A percentile compares a stretch with the other conserved stretches of the same genome.
phyloP scores from a whole-genome alignment of 2,113 vertebrate genomes.

The Nycticebus coucang region DNA sequence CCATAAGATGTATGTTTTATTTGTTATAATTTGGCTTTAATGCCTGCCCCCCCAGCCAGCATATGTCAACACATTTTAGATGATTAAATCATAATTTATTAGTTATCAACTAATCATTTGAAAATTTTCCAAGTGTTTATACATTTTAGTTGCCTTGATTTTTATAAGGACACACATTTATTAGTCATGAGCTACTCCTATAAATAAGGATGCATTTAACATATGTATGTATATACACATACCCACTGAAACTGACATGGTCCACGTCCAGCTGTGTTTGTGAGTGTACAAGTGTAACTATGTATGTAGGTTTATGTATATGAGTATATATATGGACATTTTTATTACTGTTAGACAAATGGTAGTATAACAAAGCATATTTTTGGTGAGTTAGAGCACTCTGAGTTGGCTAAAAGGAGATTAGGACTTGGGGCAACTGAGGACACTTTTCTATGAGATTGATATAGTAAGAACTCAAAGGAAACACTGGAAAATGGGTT shows the following conservation, averaged over 20 bases:
- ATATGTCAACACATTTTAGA: neutral
- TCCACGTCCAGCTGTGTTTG: neutral
- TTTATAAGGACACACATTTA: neutral
- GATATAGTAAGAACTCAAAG: neutral
- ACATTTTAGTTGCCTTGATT: conserved; percentile 1
- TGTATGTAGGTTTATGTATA: neutral
- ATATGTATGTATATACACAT: neutral
- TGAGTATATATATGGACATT: neutral
- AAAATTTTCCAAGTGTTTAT: neutral
- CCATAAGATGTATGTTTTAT: neutral
- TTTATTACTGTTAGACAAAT: neutral
- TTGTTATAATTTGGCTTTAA: neutral
- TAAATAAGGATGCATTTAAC: neutral
- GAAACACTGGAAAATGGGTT: neutral
- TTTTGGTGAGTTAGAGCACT: neutral
- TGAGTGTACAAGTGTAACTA: neutral
- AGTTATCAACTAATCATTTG: neutral
- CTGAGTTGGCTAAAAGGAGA: neutral
- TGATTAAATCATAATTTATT: neutral
- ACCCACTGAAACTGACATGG: neutral
- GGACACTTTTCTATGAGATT: neutral
- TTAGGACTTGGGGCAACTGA: neutral
- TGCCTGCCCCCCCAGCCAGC: neutral
- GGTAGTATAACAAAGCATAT: neutral
- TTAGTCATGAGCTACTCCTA: neutral